Conservation (phyloP, 2,797 vertebrate species). For the Hippoglossus hippoglossus region DNA sequence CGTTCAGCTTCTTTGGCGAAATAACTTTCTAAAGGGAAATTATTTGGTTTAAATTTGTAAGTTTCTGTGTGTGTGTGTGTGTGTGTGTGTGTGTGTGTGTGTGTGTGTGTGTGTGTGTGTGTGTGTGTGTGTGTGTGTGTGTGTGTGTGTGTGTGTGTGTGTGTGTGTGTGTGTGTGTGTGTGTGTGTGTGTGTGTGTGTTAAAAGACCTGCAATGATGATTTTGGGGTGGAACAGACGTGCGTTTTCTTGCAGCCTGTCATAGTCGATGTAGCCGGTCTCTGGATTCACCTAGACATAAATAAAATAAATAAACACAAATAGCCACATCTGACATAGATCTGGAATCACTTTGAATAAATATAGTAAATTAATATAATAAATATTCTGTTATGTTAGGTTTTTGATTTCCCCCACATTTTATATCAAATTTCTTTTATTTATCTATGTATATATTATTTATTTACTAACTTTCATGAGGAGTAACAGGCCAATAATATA, state of each 20-base stretch:
- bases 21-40: neutral
- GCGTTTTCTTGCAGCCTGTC: constrained; percentile 92
- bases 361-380: no score
- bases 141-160: constrained; percentile 1
- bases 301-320: constrained; percentile 1
- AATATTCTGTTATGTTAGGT: no score
- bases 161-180: no score
- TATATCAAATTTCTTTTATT: no score
- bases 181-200: neutral
- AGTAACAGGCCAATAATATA: no score
- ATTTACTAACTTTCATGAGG: no score
- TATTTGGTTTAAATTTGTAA: neutral
- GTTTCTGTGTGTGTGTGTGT: constrained; percentile 2
- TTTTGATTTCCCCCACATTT: no score
- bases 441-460: no score
- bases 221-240: constrained; percentile 92
- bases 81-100: neutral
- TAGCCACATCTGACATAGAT: neutral
- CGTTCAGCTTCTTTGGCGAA: neutral
- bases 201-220: constrained; percentile 93
- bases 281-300: constrained; percentile 88
- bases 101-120: neutral
- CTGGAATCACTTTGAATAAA: no score
- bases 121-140: no score
- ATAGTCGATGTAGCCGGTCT: constrained; percentile 94